A percentile compares a stretch with the other conserved stretches of the same genome.
phyloP scores from a whole-genome alignment of 1,140 invertebrate species.

The Drosophila nebulosa region DNA sequence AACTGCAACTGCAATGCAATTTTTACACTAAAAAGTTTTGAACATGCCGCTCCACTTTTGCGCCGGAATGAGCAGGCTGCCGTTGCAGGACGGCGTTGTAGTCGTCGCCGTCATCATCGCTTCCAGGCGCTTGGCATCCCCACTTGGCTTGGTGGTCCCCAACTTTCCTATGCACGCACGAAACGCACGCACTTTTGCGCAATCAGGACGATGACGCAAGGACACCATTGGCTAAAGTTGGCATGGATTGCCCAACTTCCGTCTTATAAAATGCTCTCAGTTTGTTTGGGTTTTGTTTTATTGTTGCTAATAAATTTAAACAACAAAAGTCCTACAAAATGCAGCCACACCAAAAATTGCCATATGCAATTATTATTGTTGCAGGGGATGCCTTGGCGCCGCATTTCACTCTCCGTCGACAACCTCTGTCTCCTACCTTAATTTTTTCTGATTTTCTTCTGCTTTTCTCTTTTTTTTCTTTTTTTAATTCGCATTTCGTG shows the following conservation, averaged over 20 bases:
- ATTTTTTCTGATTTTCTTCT: conserved; percentile 15
- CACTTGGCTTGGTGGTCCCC: conserved; percentile 44
- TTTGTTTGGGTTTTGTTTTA: conserved; percentile 9
- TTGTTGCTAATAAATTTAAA: conserved; percentile 9
- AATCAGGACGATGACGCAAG: conserved; percentile 48
- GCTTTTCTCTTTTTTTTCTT: not conserved
- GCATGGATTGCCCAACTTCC: conserved; percentile 48
- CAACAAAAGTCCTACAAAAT: conserved; percentile 62
- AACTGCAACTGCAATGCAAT: conserved; percentile 57
- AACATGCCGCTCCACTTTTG: conserved; percentile 73
- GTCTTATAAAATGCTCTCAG: conserved; percentile 17
- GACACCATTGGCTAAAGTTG: conserved; percentile 11
- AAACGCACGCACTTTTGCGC: conserved; percentile 71
- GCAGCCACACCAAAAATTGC: not conserved
- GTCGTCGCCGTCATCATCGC: not conserved
- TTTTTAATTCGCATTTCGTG: conserved; percentile 76
- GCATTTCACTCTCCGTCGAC: not conserved
- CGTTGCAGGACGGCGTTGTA: conserved; percentile 8
- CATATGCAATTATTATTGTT: conserved; percentile 15
- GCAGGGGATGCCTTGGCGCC: conserved; percentile 11
- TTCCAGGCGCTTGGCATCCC: conserved; percentile 15
- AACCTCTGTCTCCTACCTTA: conserved; percentile 3
- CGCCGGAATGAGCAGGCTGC: conserved; percentile 59
- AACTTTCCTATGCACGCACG: conserved; percentile 41
- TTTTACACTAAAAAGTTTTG: conserved; percentile 74